Percentiles rank a stretch among this genome's conserved stretches.
These are phyloP conservation scores for Thera obeliscata DNA, from an alignment of 2,888 invertebrate genomes.

Conservation along the genomic window DNA sequence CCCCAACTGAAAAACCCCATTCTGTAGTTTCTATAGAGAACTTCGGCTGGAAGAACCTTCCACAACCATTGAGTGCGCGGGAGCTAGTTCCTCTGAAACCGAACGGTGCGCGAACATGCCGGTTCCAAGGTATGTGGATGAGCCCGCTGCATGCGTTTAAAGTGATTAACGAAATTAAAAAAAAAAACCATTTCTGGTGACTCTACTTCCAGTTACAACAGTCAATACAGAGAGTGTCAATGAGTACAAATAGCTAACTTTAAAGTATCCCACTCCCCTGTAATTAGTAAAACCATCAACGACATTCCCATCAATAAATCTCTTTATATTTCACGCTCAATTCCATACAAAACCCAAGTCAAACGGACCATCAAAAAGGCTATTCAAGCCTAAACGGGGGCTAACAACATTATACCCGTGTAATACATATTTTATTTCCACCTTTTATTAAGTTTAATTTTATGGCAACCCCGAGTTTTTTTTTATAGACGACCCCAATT, in stretches of 20 bases:
- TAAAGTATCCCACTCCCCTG: conserved; percentile 48
- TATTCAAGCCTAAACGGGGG: conserved; percentile 73
- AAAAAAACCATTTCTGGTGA: not conserved
- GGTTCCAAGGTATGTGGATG: too few relatives aligned
- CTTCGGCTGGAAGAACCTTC: too few relatives aligned
- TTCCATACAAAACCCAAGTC: conserved; percentile 77
- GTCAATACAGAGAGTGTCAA: not conserved
- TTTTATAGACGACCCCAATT: conserved; percentile 61
- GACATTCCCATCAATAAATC: conserved; percentile 68
- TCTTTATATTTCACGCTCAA: conserved; percentile 80
- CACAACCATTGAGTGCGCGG: too few relatives aligned
- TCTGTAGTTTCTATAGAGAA: too few relatives aligned
- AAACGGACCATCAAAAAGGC: conserved; percentile 73
- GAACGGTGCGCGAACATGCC: too few relatives aligned
- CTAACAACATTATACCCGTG: conserved; percentile 84
- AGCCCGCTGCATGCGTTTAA: too few relatives aligned
- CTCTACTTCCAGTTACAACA: not conserved
- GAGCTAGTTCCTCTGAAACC: too few relatives aligned
- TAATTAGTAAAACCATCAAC: conserved; percentile 70
- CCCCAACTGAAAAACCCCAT: too few relatives aligned
- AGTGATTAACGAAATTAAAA: too few relatives aligned
- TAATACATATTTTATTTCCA: conserved; percentile 83
- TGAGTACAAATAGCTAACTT: not conserved
- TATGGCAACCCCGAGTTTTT: conserved; percentile 70
- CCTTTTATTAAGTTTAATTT: conserved; percentile 81